These are phyloP conservation scores for Torymus aiolomorphi DNA, from an alignment of 2,888 invertebrate species.

Conservation along the genomic window DNA sequence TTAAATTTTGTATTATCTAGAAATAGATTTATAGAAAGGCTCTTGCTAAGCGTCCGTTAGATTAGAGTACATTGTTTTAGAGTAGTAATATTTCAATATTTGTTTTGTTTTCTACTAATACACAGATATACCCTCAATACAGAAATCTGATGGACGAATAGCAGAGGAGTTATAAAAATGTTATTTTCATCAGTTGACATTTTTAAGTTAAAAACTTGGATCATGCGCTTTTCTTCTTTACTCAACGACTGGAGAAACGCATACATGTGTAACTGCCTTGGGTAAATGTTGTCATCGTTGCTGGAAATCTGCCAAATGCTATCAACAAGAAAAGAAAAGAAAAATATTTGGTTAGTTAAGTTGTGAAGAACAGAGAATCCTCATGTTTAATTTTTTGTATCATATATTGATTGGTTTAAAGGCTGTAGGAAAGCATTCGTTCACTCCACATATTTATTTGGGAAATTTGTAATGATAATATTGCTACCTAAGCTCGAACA, in stretches of 20 bases:
- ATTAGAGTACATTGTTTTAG: too few species aligned
- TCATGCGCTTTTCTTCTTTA: slow-evolving; percentile 69
- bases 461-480: slow-evolving; percentile 26
- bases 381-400: slow-evolving; percentile 17
- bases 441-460: neutral
- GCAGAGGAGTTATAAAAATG: too few species aligned
- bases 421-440: slow-evolving; percentile 59
- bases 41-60: too few species aligned
- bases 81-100: too few species aligned
- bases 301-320: slow-evolving; percentile 90
- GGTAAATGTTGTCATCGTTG: slow-evolving; percentile 87
- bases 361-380: slow-evolving; percentile 55
- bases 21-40: too few species aligned
- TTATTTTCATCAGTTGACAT: neutral
- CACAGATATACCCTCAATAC: too few species aligned
- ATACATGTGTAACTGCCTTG: slow-evolving; percentile 95
- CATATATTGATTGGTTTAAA: slow-evolving; percentile 16
- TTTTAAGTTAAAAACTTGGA: slow-evolving; percentile 63
- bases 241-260: slow-evolving; percentile 75
- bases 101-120: too few species aligned
- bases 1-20: too few species aligned
- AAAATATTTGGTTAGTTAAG: slow-evolving; percentile 66
- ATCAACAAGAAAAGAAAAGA: slow-evolving; percentile 76
- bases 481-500: slow-evolving; percentile 59
- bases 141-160: too few species aligned